A percentile compares a stretch with the other conserved stretches of the same genome.
These are phyloP conservation scores for Poeciliopsis infans DNA, from an alignment of 2,797 vertebrate species.

Conservation along the genomic window DNA sequence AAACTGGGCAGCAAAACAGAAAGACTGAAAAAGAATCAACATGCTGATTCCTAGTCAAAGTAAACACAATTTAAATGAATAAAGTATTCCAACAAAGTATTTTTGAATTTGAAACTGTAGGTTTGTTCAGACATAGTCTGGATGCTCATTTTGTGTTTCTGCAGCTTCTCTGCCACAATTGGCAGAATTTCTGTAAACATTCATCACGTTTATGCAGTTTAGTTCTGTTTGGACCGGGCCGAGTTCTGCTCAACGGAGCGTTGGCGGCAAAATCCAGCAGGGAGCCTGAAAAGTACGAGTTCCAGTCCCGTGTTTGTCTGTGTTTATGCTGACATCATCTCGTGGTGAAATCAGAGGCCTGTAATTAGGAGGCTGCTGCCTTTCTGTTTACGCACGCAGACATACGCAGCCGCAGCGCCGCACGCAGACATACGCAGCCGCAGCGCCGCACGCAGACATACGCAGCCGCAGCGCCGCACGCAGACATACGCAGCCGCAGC, in stretches of 20 bases:
- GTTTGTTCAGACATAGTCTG: slow-evolving; percentile 11
- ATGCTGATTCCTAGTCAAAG: background rate
- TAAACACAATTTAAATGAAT: background rate
- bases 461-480: too few relatives aligned
- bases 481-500: too few relatives aligned
- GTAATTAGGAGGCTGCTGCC: slow-evolving; percentile 1
- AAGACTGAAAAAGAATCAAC: background rate
- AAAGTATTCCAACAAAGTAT: too few relatives aligned
- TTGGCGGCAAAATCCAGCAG: background rate
- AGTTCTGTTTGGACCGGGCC: slow-evolving; percentile 10
- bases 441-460: too few relatives aligned
- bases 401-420: too few relatives aligned
- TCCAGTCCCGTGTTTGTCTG: background rate
- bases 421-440: too few relatives aligned
- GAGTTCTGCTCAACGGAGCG: background rate
- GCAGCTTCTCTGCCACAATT: background rate
- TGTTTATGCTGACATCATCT: background rate
- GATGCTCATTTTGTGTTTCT: slow-evolving; percentile 24
- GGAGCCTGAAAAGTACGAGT: background rate
- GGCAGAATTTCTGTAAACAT: slow-evolving; percentile 31
- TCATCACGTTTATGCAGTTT: slow-evolving; percentile 22
- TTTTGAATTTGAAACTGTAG: background rate
- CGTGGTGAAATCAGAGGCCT: slow-evolving; percentile 1
- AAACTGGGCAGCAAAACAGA: background rate
- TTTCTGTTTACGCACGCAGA: too few relatives aligned